Conservation (phyloP, 2,888 invertebrate species). For the Pammene fasciana region DNA sequence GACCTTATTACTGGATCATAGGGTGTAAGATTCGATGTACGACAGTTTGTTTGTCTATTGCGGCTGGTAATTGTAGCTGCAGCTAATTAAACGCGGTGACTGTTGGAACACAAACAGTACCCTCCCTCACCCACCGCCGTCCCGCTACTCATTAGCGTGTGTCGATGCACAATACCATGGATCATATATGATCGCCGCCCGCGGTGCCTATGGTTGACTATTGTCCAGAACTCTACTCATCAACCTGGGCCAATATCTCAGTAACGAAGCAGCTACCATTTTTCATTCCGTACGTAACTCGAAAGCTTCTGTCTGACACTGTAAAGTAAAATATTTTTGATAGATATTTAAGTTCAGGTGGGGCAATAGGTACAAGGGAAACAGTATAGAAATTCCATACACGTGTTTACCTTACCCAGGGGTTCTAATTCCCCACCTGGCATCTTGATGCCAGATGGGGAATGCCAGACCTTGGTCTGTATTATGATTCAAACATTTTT, state of each 20-base stretch:
- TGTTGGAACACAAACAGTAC: constrained; percentile 34
- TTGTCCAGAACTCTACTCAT: constrained; percentile 24
- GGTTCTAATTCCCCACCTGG: too few relatives aligned
- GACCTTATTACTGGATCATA: not conserved
- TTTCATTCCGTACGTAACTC: constrained; percentile 29
- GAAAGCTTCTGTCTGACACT: constrained; percentile 11
- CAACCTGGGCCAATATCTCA: constrained; percentile 16
- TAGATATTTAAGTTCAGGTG: too few relatives aligned
- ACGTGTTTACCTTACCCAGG: too few relatives aligned
- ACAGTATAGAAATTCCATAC: too few relatives aligned
- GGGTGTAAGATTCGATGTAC: not conserved
- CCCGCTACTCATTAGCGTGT: constrained; percentile 19
- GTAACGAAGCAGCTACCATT: constrained; percentile 31
- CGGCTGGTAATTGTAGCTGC: constrained; percentile 37
- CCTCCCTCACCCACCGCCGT: not conserved
- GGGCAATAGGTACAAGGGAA: too few relatives aligned
- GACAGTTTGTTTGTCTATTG: constrained; percentile 21
- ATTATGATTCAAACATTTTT: too few relatives aligned
- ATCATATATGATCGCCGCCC: constrained; percentile 24
- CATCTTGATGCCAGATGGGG: too few relatives aligned
- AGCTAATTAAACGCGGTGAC: constrained; percentile 41
- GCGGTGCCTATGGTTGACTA: constrained; percentile 21
- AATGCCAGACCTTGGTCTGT: too few relatives aligned
- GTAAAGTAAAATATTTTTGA: not conserved
- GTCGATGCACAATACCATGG: constrained; percentile 22